These are phyloP conservation scores for Anthophora plumipes DNA, from an alignment of 2,888 invertebrate species.

Conservation along the genomic window DNA sequence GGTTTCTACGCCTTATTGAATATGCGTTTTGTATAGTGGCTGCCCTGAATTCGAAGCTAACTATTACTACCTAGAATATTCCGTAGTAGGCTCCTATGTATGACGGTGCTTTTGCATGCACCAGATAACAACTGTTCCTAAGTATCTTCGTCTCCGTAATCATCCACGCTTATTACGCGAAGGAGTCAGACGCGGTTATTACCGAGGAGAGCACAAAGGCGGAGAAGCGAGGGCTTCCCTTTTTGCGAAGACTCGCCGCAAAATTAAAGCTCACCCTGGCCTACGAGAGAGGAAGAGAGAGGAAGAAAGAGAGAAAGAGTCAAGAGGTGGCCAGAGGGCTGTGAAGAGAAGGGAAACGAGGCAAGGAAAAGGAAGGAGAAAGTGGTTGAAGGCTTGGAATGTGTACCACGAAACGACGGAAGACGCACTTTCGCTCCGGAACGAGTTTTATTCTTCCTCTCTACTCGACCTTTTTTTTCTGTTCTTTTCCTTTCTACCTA, in stretches of 20 bases:
- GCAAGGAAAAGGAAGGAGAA: constrained; percentile 14
- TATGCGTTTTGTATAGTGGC: constrained; percentile 44
- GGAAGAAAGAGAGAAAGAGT: constrained; percentile 56
- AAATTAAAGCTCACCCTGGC: constrained; percentile 71
- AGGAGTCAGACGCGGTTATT: constrained; percentile 64
- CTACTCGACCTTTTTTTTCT: background rate
- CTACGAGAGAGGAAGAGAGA: constrained; percentile 49
- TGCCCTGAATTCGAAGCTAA: constrained; percentile 60
- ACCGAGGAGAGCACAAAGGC: constrained; percentile 55
- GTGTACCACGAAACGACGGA: constrained; percentile 26
- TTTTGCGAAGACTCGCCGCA: constrained; percentile 59
- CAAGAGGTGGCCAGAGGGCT: constrained; percentile 46
- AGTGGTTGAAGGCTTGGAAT: constrained; percentile 14
- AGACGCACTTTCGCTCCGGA: constrained; percentile 12
- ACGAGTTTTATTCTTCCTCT: background rate
- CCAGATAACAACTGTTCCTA: constrained; percentile 63
- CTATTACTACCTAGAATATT: constrained; percentile 32
- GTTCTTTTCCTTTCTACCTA: background rate
- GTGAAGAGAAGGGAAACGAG: constrained; percentile 21
- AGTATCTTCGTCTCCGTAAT: constrained; percentile 68
- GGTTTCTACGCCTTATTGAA: constrained; percentile 52
- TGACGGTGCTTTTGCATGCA: constrained; percentile 60
- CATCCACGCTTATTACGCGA: constrained; percentile 67
- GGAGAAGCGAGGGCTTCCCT: constrained; percentile 49
- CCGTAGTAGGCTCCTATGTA: background rate